These are phyloP conservation scores for Drosophila santomea DNA, from an alignment of 1,140 invertebrate species.

Conservation along the genomic window DNA sequence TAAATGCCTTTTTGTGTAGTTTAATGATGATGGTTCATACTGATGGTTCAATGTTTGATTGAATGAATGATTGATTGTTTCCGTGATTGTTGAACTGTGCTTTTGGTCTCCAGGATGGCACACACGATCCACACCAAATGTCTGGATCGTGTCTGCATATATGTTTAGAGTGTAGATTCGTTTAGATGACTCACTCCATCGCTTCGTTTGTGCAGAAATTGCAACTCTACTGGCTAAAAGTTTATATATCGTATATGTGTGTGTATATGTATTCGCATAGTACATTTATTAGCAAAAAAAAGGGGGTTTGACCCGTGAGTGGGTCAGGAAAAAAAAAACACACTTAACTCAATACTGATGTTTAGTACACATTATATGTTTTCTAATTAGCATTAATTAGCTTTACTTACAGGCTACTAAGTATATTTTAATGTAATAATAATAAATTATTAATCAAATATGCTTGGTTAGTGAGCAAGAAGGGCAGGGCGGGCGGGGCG, in stretches of 20 bases:
- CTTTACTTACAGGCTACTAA: constrained; percentile 80
- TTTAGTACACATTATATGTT: constrained; percentile 82
- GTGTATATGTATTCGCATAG: constrained; percentile 53
- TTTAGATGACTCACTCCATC: constrained; percentile 3
- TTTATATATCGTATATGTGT: constrained; percentile 44
- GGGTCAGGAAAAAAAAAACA: constrained; percentile 47
- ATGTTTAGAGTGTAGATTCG: constrained; percentile 11
- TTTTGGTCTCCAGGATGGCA: constrained; percentile 43
- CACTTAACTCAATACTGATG: constrained; percentile 80
- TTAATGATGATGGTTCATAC: constrained; percentile 7
- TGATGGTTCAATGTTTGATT: constrained; percentile 25
- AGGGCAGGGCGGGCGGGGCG: constrained; percentile 19
- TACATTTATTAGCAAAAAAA: constrained; percentile 71
- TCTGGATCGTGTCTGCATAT: constrained; percentile 4
- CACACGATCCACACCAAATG: not conserved
- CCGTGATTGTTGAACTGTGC: constrained; percentile 50
- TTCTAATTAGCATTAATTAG: constrained; percentile 70
- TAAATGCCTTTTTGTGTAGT: constrained; percentile 50
- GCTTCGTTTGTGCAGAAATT: constrained; percentile 14
- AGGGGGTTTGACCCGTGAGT: not conserved
- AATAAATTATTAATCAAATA: constrained; percentile 83
- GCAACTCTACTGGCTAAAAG: constrained; percentile 21
- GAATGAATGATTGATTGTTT: constrained; percentile 29
- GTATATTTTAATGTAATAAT: constrained; percentile 83
- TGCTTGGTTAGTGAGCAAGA: constrained; percentile 79